These are phyloP conservation scores for Acromyrmex charruanus DNA, from an alignment of 1,140 invertebrate species.

Conservation along the genomic window DNA sequence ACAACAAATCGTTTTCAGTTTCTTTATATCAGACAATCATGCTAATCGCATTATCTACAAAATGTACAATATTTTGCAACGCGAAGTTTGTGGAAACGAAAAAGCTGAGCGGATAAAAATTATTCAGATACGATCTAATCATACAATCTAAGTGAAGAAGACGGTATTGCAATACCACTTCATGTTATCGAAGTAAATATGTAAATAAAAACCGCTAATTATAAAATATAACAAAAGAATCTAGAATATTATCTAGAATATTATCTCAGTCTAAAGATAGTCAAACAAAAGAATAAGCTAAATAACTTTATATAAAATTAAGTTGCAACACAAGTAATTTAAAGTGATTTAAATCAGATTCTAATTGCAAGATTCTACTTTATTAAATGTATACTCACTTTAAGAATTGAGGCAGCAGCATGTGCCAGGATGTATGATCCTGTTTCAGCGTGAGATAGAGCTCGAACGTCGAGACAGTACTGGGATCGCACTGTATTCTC, in stretches of 20 bases:
- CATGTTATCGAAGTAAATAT: not conserved
- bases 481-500: constrained; percentile 93
- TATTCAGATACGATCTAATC: constrained; percentile 12
- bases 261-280: not conserved
- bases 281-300: not conserved
- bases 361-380: not conserved
- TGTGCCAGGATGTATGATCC: constrained; percentile 93
- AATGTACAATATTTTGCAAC: not conserved
- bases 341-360: constrained; percentile 21
- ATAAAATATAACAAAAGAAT: not conserved
- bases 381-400: constrained; percentile 89
- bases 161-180: not conserved
- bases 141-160: not conserved
- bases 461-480: constrained; percentile 94
- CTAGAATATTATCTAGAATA: not conserved
- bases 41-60: not conserved
- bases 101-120: not conserved
- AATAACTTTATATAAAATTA: not conserved
- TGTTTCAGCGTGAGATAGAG: constrained; percentile 94
- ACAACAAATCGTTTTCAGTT: constrained; percentile 62
- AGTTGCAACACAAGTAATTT: not conserved
- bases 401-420: constrained; percentile 93
- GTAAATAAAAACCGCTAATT: not conserved
- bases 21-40: not conserved
- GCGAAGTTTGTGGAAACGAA: not conserved